These are phyloP conservation scores for Coendou prehensilis DNA, from an alignment of 2,797 vertebrate genomes.

Conservation along the genomic window DNA sequence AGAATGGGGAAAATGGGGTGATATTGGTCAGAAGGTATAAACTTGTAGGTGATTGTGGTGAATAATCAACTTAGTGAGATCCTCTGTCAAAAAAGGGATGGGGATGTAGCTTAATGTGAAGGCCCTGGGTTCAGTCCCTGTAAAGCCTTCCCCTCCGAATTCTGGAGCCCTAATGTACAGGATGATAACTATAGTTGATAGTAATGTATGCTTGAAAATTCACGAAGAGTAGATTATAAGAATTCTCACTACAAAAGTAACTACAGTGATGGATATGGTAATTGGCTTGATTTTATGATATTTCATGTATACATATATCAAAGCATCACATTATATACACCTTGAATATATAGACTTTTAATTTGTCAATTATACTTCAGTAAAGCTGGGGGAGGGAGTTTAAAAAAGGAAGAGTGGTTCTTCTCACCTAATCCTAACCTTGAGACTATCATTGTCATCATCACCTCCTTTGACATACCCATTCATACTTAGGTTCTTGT, in stretches of 20 bases:
- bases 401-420: neutral
- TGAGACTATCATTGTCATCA: neutral
- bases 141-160: neutral
- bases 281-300: neutral
- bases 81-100: too few species aligned
- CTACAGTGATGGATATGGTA: neutral
- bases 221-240: neutral
- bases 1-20: neutral
- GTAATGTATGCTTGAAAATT: neutral
- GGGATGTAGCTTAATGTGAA: too few species aligned
- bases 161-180: neutral
- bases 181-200: neutral
- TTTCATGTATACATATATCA: neutral
- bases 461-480: neutral
- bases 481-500: neutral
- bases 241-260: neutral
- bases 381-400: neutral
- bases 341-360: neutral
- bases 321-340: neutral
- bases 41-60: neutral
- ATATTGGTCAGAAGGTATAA: neutral
- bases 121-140: neutral
- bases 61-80: too few species aligned
- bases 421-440: neutral
- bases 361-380: neutral